Evolutionary conservation across 2,888 invertebrate species (phyloP).

Genomic region (Scaptomyza parva): DNA sequence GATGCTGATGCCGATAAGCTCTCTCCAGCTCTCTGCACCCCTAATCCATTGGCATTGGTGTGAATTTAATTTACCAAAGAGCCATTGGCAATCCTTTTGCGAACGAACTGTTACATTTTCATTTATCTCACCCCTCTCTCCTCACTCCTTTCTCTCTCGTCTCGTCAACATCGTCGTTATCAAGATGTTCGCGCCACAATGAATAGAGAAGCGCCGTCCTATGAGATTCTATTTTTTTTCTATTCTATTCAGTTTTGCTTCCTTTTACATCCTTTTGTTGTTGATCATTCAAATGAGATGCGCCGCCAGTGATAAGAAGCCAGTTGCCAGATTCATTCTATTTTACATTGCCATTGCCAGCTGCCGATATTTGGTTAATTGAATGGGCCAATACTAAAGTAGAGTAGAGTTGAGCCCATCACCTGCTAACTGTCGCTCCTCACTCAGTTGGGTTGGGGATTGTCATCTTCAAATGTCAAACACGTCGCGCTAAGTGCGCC

Average conservation of each 20-base stretch:
- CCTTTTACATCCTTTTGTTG: conserved; percentile 35
- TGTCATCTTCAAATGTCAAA: conserved; percentile 79
- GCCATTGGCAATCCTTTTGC: conserved; percentile 64
- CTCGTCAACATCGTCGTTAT: conserved; percentile 61
- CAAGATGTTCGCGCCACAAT: conserved; percentile 73
- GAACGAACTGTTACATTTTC: conserved; percentile 57
- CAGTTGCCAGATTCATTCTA: conserved; percentile 12
- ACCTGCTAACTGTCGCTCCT: conserved; percentile 40
- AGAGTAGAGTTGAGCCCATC: conserved; percentile 5
- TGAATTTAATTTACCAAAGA: conserved; percentile 80
- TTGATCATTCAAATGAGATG: conserved; percentile 61
- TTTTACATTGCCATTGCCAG: conserved; percentile 35
- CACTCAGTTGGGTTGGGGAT: conserved; percentile 36
- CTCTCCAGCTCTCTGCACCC: conserved; percentile 42
- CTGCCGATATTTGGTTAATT: conserved; percentile 57
- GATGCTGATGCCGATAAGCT: conserved; percentile 18
- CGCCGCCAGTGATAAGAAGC: conserved; percentile 36
- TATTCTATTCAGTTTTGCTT: neutral
- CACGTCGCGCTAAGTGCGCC: conserved; percentile 75
- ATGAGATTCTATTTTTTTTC: conserved; percentile 8
- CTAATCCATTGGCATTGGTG: conserved; percentile 67
- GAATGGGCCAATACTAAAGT: conserved; percentile 32
- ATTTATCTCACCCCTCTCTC: conserved; percentile 35
- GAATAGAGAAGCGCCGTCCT: conserved; percentile 33
- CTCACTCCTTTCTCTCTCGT: neutral